Conservation (phyloP, 2,113 vertebrate genomes). For the Naja naja region DNA sequence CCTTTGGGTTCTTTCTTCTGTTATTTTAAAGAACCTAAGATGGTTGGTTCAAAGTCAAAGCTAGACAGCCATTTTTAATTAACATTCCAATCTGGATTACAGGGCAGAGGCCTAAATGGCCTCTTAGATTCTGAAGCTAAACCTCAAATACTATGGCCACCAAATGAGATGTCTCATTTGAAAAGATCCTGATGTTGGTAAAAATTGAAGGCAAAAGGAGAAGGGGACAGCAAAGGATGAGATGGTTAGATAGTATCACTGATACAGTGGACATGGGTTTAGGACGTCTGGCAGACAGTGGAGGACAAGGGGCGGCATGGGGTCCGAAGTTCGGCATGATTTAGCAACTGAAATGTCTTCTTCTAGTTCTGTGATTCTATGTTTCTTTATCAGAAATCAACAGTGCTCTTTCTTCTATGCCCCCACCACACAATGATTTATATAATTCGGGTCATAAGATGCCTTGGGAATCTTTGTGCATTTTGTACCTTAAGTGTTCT, state of each 20-base stretch:
- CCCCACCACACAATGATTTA: background rate
- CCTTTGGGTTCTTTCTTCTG: background rate
- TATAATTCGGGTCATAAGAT: background rate
- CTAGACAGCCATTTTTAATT: background rate
- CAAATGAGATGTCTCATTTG: background rate
- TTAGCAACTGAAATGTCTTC: background rate
- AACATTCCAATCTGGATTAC: background rate
- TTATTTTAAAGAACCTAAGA: background rate
- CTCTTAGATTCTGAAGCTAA: background rate
- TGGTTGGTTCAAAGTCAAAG: background rate
- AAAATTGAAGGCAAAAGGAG: background rate
- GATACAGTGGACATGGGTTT: background rate
- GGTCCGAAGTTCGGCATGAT: background rate
- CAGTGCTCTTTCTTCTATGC: background rate
- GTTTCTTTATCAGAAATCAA: background rate
- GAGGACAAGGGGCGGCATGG: background rate
- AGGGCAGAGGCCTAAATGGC: background rate
- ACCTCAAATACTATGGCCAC: background rate
- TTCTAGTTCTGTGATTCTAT: background rate
- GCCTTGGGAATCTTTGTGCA: background rate
- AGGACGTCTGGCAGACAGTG: background rate
- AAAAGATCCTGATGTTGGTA: background rate
- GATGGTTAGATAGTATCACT: background rate
- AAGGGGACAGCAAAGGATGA: background rate
- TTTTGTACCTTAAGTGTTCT: constrained; percentile 85